Evolutionary conservation across 2,888 invertebrate species (phyloP), one percentile per base, ranked within the genome.

Genomic region (Dascillus cervinus): DNA sequence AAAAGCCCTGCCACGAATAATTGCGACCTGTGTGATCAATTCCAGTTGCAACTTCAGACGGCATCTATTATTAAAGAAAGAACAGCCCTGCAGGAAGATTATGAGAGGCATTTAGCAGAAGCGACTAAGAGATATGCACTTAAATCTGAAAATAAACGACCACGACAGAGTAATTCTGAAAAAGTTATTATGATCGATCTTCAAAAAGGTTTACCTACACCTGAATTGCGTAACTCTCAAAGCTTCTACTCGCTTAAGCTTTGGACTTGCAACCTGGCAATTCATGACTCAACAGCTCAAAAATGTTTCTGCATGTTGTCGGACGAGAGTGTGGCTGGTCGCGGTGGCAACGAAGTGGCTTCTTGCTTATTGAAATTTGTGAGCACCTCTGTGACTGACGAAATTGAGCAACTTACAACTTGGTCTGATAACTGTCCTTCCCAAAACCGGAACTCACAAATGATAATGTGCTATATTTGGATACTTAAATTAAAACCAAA

Each of bases 231-330:
- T 10, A 43, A 43, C 28, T 29, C 39, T 4, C 39, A 44, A 22
- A 42, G 44, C 29, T 46, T 46, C 19, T 43, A 44, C 22, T 40
- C 37, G n/a, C 22, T 44, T 20, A 43, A 47, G 26, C 30, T 46
- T 12, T 47, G 44, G 43, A 47, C 43, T 3, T 38, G 32, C 14
- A 43, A 43, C 29, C 40, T 33, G 21, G 39, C 39, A 12, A 35
- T 41, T n/a, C 22, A 38, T 26, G 40, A 43, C 30, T 6, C 39
- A 29, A 34, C 37, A 27, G 31, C 19, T 3, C 31, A 34, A 27
- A 21, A 21, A 32, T 14, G 25, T 12, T 34, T 2, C 11, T 47
- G 43, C 14, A 28, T 32, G n/a, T 34, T 34, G 26, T 46, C 40
- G 43, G 39, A 46, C 26, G 41, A 46, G 29, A 37, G 39, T 22